These are phyloP conservation scores for Hassar affinis DNA, from an alignment of 2,113 vertebrate species.

Conservation along the genomic window DNA sequence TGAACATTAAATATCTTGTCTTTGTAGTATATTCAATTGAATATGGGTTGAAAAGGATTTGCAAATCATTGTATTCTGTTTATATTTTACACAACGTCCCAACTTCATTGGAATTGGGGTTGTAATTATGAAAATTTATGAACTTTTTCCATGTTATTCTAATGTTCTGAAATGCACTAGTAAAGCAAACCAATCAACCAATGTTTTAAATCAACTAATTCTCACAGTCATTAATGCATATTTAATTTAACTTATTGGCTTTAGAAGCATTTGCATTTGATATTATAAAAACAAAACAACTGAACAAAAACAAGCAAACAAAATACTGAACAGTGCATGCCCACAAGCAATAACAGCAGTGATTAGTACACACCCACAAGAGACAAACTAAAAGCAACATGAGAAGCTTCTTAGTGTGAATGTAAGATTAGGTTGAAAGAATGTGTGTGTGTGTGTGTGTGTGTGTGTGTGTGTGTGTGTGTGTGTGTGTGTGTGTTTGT, in stretches of 20 bases:
- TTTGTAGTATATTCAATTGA: too few species aligned
- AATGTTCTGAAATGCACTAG: too few species aligned
- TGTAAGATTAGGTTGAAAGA: constrained; percentile 9
- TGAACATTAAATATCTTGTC: too few species aligned
- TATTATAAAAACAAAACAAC: not conserved
- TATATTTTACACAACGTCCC: too few species aligned
- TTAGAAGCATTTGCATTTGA: not conserved
- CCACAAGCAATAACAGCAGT: not conserved
- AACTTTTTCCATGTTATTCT: too few species aligned
- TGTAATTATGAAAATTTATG: too few species aligned
- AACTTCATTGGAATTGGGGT: too few species aligned
- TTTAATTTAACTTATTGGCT: not conserved
- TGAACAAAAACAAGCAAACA: not conserved
- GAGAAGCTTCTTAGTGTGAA: not conserved
- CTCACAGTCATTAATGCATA: not conserved
- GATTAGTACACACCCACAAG: not conserved
- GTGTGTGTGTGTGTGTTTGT: not conserved
- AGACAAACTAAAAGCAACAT: not conserved
- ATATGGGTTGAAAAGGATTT: too few species aligned
- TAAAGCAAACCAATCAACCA: too few species aligned
- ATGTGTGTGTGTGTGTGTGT: constrained; percentile 19
- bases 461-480: constrained; percentile 1
- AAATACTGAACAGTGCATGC: not conserved
- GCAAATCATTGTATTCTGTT: too few species aligned
- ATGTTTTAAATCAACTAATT: not conserved